Evolutionary conservation across 2,888 invertebrate species (phyloP).

Genomic region (Pterostichus niger): DNA sequence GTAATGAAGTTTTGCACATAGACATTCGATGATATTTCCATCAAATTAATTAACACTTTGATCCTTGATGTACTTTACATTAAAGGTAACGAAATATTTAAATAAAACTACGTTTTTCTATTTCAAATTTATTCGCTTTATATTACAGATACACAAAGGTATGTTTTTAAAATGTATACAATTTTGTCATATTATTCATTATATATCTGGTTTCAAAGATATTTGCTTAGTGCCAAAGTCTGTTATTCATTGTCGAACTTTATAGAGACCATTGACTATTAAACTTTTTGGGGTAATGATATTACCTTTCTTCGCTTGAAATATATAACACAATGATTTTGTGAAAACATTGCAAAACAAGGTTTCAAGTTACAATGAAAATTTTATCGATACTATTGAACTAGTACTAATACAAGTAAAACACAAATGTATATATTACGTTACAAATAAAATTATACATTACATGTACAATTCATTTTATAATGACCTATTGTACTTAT

Average conservation of each 20-base stretch:
- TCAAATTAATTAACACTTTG: too few species aligned
- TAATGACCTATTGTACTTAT: too few species aligned
- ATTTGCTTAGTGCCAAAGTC: slow-evolving; percentile 33
- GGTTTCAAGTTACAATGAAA: too few species aligned
- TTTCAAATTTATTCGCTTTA: slow-evolving; percentile 12
- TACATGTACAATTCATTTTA: too few species aligned
- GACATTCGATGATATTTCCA: too few species aligned
- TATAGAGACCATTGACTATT: slow-evolving; percentile 9
- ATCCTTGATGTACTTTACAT: slow-evolving; percentile 2
- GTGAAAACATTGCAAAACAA: too few species aligned
- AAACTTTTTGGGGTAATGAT: slow-evolving; percentile 24
- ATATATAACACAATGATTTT: slow-evolving; percentile 31
- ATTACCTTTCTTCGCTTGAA: slow-evolving; percentile 5
- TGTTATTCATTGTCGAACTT: slow-evolving; percentile 37
- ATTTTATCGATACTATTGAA: too few species aligned
- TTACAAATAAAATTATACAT: too few species aligned
- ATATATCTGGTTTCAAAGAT: slow-evolving; percentile 46
- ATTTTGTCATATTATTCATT: slow-evolving; percentile 30
- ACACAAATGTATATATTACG: too few species aligned
- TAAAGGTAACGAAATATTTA: slow-evolving; percentile 19
- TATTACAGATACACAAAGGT: slow-evolving; percentile 24
- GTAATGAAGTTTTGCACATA: too few species aligned
- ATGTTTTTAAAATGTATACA: not conserved
- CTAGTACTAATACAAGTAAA: too few species aligned
- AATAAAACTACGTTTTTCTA: slow-evolving; percentile 28